Percentiles rank a stretch among this genome's conserved stretches.
Conservation (phyloP, 30 jellyfish, hydroid and myxozoan species). For the Chrysaora quinquecirrha region DNA sequence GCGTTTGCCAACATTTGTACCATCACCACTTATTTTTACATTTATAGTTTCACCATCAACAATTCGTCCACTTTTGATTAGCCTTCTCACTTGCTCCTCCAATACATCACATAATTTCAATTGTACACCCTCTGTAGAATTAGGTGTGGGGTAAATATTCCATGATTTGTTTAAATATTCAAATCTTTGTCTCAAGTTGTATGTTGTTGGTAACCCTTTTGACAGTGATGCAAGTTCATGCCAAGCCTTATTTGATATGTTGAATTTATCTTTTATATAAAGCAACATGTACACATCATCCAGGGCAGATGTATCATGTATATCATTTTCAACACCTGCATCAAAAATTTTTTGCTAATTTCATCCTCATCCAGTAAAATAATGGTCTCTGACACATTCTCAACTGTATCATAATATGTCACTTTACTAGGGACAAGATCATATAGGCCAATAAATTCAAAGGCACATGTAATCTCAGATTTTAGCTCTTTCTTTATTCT, state of each 20-base stretch:
- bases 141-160: constrained; percentile 15
- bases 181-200: not conserved
- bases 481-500: constrained; percentile 11
- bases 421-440: constrained; percentile 39
- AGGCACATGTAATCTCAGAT: not conserved
- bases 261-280: constrained; percentile 19
- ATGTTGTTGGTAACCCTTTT: constrained; percentile 10
- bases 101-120: not conserved
- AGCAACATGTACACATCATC: too few species aligned
- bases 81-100: not conserved
- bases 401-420: not conserved
- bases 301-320: too few species aligned
- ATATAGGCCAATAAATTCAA: constrained; percentile 12
- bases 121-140: constrained; percentile 29
- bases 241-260: constrained; percentile 24
- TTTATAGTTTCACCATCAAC: not conserved
- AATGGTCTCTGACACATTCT: too few species aligned
- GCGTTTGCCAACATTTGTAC: constrained; percentile 51
- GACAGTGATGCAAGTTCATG: constrained; percentile 10
- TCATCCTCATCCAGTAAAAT: too few species aligned
- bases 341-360: too few species aligned
- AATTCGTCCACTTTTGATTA: not conserved
- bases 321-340: too few species aligned
- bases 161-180: not conserved
- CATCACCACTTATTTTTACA: constrained; percentile 34